These are phyloP conservation scores for Epinephelus cyanopodus DNA, from an alignment of 2,113 vertebrate genomes.

Conservation along the genomic window DNA sequence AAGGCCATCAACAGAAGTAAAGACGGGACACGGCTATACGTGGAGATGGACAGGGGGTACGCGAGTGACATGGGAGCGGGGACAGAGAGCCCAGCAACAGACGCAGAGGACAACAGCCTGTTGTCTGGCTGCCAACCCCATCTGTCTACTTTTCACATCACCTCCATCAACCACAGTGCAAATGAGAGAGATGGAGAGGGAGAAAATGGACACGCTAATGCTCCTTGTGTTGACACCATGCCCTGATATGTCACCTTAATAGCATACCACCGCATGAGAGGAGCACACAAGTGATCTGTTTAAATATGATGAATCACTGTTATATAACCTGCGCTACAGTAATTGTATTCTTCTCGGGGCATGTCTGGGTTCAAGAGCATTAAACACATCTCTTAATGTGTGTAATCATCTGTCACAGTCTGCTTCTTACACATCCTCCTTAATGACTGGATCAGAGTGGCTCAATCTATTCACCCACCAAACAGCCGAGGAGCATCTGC, in stretches of 20 bases:
- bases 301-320: constrained; percentile 21
- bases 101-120: constrained; percentile 72
- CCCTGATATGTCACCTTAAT: constrained; percentile 40
- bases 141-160: constrained; percentile 86
- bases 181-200: constrained; percentile 38
- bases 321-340: constrained; percentile 13
- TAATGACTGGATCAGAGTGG: constrained; percentile 32
- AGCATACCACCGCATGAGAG: constrained; percentile 9
- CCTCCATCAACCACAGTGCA: constrained; percentile 62
- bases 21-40: background rate
- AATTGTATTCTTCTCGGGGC: constrained; percentile 7
- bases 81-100: constrained; percentile 57
- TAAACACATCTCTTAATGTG: constrained; percentile 13
- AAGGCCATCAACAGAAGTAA: constrained; percentile 3
- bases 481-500: constrained; percentile 11
- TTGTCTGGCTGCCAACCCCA: constrained; percentile 85
- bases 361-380: background rate
- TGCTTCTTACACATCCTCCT: constrained; percentile 6
- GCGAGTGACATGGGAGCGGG: constrained; percentile 38
- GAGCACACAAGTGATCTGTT: background rate
- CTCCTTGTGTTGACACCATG: constrained; percentile 50
- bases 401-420: background rate
- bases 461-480: constrained; percentile 1
- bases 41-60: constrained; percentile 24
- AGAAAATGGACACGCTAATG: constrained; percentile 21